Percentiles rank a stretch among this genome's conserved stretches.
phyloP scores from a whole-genome alignment of 2,797 vertebrate species.

The Phoebastria nigripes region DNA sequence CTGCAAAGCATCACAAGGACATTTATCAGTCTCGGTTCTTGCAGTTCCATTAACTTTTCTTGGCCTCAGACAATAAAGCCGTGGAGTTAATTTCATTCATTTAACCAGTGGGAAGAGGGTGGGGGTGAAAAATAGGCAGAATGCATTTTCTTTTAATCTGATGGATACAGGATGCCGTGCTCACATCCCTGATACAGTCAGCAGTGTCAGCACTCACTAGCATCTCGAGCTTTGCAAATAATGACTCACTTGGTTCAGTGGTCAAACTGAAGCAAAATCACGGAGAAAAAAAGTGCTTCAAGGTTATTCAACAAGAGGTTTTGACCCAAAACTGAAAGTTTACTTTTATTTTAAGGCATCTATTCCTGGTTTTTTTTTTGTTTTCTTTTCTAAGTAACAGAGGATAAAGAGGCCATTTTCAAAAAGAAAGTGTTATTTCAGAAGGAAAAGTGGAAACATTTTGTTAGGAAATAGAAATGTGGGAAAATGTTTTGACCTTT shows the following conservation, averaged over 20 bases:
- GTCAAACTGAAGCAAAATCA: neutral
- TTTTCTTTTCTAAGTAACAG: neutral
- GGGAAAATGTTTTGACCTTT: neutral
- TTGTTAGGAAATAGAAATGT: neutral
- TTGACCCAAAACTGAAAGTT: neutral
- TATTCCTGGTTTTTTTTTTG: neutral
- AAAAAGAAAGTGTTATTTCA: neutral
- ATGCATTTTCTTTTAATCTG: neutral
- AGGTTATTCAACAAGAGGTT: neutral
- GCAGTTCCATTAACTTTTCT: constrained; percentile 35
- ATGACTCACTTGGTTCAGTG: constrained; percentile 22
- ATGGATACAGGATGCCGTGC: neutral
- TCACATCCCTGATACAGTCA: neutral
- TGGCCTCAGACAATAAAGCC: constrained; percentile 35
- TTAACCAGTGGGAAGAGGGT: neutral
- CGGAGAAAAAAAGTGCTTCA: neutral
- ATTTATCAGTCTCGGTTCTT: neutral
- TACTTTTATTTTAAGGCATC: neutral
- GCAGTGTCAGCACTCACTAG: constrained; percentile 30
- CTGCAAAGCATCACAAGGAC: neutral
- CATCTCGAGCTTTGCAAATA: neutral
- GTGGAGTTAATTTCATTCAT: constrained; percentile 38
- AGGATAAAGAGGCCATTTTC: neutral
- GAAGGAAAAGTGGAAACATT: neutral
- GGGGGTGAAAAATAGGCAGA: neutral